Percentiles rank a stretch among this genome's conserved stretches.
Evolutionary conservation across 2,113 vertebrate genomes (phyloP).

Genomic region (Calyptommatus sinebrachiatus): DNA sequence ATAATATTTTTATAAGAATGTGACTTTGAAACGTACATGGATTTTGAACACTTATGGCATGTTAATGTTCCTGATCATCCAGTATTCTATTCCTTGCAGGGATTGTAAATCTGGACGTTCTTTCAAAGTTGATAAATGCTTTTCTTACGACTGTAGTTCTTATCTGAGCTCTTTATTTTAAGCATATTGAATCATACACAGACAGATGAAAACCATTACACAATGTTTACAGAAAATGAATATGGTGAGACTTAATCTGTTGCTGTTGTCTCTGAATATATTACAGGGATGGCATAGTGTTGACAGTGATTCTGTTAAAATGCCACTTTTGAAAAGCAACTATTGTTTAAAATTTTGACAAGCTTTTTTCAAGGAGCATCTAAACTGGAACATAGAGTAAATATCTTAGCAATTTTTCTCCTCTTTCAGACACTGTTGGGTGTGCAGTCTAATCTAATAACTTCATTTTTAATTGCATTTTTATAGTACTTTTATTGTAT

Average conservation of each 20-base stretch:
- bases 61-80: background rate
- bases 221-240: background rate
- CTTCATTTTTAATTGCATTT: too few species aligned
- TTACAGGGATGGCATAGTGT: background rate
- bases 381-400: background rate
- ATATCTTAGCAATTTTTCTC: background rate
- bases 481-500: too few species aligned
- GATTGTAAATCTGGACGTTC: conserved; percentile 12
- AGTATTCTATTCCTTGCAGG: background rate
- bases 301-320: background rate
- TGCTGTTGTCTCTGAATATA: background rate
- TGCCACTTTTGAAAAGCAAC: background rate
- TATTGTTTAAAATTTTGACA: background rate
- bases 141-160: background rate
- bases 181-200: background rate
- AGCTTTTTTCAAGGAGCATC: background rate
- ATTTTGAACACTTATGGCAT: background rate
- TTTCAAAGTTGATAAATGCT: background rate
- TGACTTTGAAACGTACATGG: background rate
- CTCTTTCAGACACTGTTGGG: too few species aligned
- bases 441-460: too few species aligned
- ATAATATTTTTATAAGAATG: background rate
- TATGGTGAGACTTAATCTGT: background rate
- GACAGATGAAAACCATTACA: background rate
- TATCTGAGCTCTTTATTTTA: background rate